Evolutionary conservation across 2,888 invertebrate species (phyloP).

Genomic region (Pherbina coryleti): DNA sequence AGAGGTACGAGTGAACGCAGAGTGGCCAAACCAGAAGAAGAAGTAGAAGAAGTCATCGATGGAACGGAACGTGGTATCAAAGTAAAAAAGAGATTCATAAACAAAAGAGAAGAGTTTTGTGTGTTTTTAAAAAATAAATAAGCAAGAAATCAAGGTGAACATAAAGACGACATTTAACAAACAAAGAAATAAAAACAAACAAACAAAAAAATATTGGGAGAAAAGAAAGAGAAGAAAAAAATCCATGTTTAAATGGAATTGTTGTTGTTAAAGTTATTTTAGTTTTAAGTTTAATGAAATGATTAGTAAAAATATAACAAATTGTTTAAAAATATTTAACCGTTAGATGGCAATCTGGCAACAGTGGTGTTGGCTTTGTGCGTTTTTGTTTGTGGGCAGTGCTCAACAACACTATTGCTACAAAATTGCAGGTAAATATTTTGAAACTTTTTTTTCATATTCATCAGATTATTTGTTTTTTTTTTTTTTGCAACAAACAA

Average conservation of each 20-base stretch:
- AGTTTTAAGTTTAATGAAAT: slow-evolving; percentile 1
- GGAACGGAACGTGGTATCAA: slow-evolving; percentile 13
- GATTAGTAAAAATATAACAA: neutral
- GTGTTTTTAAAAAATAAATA: slow-evolving; percentile 27
- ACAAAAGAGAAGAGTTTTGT: slow-evolving; percentile 48
- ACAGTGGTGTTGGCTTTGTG: slow-evolving; percentile 26
- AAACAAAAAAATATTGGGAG: slow-evolving; percentile 28
- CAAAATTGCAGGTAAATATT: slow-evolving; percentile 22
- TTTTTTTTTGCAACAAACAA: slow-evolving; percentile 31
- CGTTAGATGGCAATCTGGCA: slow-evolving; percentile 27
- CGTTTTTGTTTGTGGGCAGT: neutral
- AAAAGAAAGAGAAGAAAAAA: slow-evolving; percentile 43
- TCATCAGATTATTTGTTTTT: neutral
- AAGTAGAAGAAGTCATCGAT: neutral
- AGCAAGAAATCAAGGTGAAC: slow-evolving; percentile 39
- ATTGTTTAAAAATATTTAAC: neutral
- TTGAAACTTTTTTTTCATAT: neutral
- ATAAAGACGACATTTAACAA: slow-evolving; percentile 21
- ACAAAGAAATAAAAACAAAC: slow-evolving; percentile 11
- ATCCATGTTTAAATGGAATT: slow-evolving; percentile 40
- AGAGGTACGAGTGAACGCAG: slow-evolving; percentile 11
- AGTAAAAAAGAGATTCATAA: slow-evolving; percentile 38
- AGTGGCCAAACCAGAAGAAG: slow-evolving; percentile 19
- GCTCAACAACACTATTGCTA: slow-evolving; percentile 31
- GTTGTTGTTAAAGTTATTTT: slow-evolving; percentile 32